Conservation (phyloP, 2,888 invertebrate genomes). For the Dioctria rufipes region DNA sequence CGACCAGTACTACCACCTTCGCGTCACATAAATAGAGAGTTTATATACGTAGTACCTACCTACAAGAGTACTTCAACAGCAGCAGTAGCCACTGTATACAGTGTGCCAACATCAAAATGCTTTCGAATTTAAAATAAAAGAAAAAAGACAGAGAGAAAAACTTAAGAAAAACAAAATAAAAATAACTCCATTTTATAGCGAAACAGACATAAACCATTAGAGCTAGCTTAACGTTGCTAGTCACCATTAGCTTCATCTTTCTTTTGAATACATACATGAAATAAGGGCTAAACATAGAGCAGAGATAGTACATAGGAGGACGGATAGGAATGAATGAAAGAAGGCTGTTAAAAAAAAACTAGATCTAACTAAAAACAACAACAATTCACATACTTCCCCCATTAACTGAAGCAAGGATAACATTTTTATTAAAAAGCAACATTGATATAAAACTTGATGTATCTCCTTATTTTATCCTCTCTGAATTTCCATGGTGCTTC, state of each 20-base stretch:
- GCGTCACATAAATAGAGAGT: no score
- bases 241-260: constrained; percentile 4
- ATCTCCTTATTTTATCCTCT: neutral
- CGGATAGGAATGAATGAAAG: neutral
- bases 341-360: neutral
- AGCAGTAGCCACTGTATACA: neutral
- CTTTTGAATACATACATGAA: neutral
- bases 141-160: neutral
- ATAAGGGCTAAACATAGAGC: neutral
- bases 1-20: no score
- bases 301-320: neutral
- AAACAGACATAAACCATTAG: constrained; percentile 41
- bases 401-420: no score
- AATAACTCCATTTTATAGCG: constrained; percentile 5
- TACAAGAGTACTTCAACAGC: neutral
- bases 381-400: no score
- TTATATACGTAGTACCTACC: neutral
- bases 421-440: constrained; percentile 21
- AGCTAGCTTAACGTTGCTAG: neutral
- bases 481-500: neutral
- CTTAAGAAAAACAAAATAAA: neutral
- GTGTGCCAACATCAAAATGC: constrained; percentile 31
- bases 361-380: neutral
- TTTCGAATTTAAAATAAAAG: constrained; percentile 19
- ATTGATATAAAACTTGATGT: neutral